A percentile compares a stretch with the other conserved stretches of the same genome.
Evolutionary conservation across 2,797 vertebrate genomes (phyloP).

Genomic region (Coranthus polyacanthus): DNA sequence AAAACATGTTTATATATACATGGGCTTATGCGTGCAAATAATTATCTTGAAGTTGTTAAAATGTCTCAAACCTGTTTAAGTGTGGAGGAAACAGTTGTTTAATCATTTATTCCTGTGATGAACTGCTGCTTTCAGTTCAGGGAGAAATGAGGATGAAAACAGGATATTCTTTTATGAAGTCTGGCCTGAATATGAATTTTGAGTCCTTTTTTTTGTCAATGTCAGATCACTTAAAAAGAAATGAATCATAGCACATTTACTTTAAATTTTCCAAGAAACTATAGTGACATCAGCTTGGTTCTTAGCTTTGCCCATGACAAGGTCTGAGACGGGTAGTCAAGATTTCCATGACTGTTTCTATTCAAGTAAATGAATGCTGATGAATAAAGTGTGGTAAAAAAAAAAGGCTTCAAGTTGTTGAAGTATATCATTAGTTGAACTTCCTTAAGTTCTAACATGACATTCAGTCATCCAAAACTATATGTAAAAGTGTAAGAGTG

Average conservation of each 20-base stretch:
- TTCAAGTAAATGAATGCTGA: conserved; percentile 12
- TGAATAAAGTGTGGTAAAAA: background rate
- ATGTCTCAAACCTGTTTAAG: no score
- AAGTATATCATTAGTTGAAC: no score
- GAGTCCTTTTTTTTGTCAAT: background rate
- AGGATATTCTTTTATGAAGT: no score
- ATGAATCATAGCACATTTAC: conserved; percentile 36
- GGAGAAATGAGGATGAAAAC: no score
- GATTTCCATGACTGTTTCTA: conserved; percentile 45
- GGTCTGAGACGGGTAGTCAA: conserved; percentile 52
- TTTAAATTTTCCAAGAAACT: conserved; percentile 30
- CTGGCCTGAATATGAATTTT: background rate
- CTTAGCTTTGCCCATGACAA: conserved; percentile 1
- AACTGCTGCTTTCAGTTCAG: no score
- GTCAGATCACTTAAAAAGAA: conserved; percentile 6
- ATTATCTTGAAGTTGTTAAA: no score
- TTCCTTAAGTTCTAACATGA: no score
- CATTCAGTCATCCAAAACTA: no score
- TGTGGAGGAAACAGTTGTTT: no score
- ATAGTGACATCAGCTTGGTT: conserved; percentile 16
- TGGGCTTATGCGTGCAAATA: no score
- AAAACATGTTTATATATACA: background rate
- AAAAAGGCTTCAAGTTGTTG: background rate
- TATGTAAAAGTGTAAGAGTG: no score
- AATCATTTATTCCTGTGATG: no score